Base-by-base conservation (phyloP, 2,113 vertebrate genomes). In the Hymenochirus boettgeri region DNA sequence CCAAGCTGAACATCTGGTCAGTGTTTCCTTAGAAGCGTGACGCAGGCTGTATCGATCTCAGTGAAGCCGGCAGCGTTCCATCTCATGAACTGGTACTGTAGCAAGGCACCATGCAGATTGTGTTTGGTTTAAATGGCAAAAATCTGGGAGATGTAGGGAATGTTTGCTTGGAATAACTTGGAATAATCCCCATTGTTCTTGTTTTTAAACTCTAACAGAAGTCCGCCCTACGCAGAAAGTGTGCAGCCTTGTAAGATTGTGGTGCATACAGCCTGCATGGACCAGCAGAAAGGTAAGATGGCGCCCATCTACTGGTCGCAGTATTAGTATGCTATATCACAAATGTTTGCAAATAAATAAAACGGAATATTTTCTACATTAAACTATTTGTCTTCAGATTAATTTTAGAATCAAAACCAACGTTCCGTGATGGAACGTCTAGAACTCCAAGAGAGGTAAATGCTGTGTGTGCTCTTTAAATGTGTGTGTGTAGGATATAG, bases 371-470 rank as follows among this genome's bases (percentile, higher is more conserved):
- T n/a, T n/a, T n/a, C n/a, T n/a, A n/a, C n/a, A n/a, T n/a, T n/a
- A n/a, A n/a, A n/a, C n/a, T n/a, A n/a, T n/a, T n/a, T n/a, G n/a
- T n/a, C 74, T 54, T 13, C 63, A 99, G 96, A 99, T 99, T 71
- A 99, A 95, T 81, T 99, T 99, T 80, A 86, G 93, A 73, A 98
- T 96, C 75, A 99, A n/a, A 99, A 70, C 95, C 93, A 0, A 98
- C 96, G n/a, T 99, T 94, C 77, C 90, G 92, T 76, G 96, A 99
- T 77, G 94, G 93, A 54, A 87, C 90, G 17, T 93, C 93, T 8
- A 87, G 95, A 50, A 92, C 91, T 62, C 88, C 93, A 50, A 84
- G 94, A 88, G 96, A 98, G 73, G 96, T 99, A 81, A 91, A 93
- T 86, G 39, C 7, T 13, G 4, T 11, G 33, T 35, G 33, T 35